A percentile compares a stretch with the other conserved stretches of the same genome.
Evolutionary conservation across 2,113 vertebrate genomes (phyloP).

Genomic region (Miniopterus natalensis): DNA sequence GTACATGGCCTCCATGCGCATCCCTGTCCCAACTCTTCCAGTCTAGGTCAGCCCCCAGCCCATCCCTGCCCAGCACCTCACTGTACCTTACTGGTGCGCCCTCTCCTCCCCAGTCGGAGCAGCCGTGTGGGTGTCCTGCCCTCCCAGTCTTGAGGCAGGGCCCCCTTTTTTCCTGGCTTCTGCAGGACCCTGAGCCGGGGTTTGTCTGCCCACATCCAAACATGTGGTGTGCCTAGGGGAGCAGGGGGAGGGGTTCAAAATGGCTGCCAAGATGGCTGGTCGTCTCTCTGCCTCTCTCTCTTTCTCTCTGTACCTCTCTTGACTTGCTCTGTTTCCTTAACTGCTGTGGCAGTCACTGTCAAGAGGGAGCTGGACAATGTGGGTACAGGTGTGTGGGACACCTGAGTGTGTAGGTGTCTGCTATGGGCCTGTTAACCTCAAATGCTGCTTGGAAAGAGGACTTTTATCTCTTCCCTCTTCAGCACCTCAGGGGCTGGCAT

Average conservation of each 20-base stretch:
- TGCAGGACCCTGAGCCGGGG: neutral
- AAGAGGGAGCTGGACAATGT: neutral
- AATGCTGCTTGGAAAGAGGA: neutral
- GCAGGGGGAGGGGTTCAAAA: conserved; percentile 82
- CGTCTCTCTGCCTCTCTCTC: conserved; percentile 40
- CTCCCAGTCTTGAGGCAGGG: neutral
- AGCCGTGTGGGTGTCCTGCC: neutral
- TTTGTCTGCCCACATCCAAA: conserved; percentile 58
- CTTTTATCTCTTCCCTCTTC: neutral
- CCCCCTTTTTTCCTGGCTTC: conserved; percentile 1
- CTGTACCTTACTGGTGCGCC: neutral
- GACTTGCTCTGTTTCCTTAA: neutral
- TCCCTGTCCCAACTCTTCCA: neutral
- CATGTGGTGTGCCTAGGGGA: conserved; percentile 77
- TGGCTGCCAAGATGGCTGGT: conserved; percentile 87
- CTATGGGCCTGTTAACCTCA: conserved; percentile 31
- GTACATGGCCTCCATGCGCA: neutral
- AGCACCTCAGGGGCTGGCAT: neutral
- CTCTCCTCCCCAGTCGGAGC: neutral
- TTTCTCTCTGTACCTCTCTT: neutral
- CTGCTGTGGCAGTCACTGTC: neutral
- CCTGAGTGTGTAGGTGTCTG: neutral
- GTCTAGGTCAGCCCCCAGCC: conserved; percentile 14
- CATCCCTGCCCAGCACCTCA: neutral
- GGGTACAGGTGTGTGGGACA: neutral